A percentile compares a stretch with the other conserved stretches of the same genome.
phyloP scores from a whole-genome alignment of 2,797 vertebrate genomes.

The Trichosurus vulpecula region DNA sequence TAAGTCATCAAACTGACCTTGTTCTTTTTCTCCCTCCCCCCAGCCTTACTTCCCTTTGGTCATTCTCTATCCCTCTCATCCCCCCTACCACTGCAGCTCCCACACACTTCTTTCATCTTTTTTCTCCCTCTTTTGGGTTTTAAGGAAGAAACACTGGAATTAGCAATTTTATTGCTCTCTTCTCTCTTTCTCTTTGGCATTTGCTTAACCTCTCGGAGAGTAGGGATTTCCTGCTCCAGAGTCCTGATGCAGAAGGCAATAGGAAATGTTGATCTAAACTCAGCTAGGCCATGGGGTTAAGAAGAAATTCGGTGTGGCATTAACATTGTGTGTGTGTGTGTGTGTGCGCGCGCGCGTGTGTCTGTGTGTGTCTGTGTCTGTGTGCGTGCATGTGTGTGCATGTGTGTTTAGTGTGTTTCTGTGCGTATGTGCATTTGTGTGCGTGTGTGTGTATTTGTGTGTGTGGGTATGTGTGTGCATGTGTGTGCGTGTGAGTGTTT shows the following conservation, averaged over 20 bases:
- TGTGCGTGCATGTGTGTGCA: no score
- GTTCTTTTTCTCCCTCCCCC: neutral
- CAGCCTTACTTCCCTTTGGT: neutral
- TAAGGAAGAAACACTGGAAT: conserved; percentile 67
- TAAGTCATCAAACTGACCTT: conserved; percentile 38
- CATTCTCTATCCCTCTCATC: neutral
- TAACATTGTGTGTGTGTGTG: neutral
- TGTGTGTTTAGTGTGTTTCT: no score
- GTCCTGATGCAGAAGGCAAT: conserved; percentile 52
- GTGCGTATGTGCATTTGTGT: no score
- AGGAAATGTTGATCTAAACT: conserved; percentile 52
- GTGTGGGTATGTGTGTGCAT: neutral
- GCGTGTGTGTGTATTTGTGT: neutral
- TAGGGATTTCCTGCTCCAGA: conserved; percentile 48
- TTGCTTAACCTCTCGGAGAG: conserved; percentile 71
- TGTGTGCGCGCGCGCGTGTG: no score
- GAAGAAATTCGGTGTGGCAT: neutral
- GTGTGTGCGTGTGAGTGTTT: neutral
- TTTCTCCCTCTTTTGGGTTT: conserved; percentile 6
- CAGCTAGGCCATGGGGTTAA: neutral
- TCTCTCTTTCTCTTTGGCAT: conserved; percentile 60
- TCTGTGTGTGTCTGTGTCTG: no score
- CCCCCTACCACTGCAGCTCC: neutral
- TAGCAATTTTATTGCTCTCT: conserved; percentile 63
- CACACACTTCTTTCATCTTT: neutral